These are phyloP conservation scores for Clistopyga incitator DNA, from an alignment of 2,888 invertebrate species.

Conservation along the genomic window DNA sequence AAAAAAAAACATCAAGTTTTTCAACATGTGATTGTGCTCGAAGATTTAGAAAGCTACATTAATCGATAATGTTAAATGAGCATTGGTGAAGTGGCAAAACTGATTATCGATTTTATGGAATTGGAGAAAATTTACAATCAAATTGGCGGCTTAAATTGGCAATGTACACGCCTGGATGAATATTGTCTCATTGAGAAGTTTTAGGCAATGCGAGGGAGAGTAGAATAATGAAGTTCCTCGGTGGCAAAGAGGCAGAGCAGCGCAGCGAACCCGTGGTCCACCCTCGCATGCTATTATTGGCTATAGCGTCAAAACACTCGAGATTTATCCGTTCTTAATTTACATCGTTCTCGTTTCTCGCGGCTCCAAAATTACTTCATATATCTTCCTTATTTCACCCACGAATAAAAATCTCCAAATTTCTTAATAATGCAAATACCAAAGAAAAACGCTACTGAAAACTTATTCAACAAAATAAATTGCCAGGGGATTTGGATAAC, in stretches of 20 bases:
- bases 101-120: background rate
- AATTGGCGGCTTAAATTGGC: background rate
- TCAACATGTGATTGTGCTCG: too few relatives aligned
- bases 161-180: background rate
- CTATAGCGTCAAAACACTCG: conserved; percentile 58
- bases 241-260: conserved; percentile 30
- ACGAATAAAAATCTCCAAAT: background rate
- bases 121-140: too few relatives aligned
- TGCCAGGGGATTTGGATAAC: too few relatives aligned
- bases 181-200: conserved; percentile 8
- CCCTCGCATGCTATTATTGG: conserved; percentile 63
- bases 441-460: background rate
- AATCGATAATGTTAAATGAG: background rate
- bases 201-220: conserved; percentile 11
- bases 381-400: background rate
- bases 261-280: conserved; percentile 23
- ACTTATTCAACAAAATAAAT: too few relatives aligned
- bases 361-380: background rate
- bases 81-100: background rate
- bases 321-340: conserved; percentile 66
- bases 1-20: too few relatives aligned
- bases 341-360: conserved; percentile 40
- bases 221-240: conserved; percentile 38
- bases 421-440: background rate
- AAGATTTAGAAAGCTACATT: too few relatives aligned